Evolutionary conservation across 2,888 invertebrate genomes (phyloP).

Genomic region (Coenonympha glycerion): DNA sequence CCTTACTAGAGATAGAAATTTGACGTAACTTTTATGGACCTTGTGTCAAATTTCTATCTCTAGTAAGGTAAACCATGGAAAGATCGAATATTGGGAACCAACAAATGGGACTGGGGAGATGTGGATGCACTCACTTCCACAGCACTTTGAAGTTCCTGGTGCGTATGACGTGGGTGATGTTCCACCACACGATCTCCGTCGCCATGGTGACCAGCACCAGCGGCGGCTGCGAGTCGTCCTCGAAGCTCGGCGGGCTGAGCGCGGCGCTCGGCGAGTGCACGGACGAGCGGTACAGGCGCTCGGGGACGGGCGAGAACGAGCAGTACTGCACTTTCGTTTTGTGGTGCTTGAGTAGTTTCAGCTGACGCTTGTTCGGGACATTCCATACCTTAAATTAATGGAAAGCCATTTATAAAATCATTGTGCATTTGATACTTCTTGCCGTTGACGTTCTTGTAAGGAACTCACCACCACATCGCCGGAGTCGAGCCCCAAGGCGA

Average conservation of each 20-base stretch:
- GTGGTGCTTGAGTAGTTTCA: constrained; percentile 67
- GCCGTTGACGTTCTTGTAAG: too few species aligned
- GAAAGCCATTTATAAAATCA: neutral
- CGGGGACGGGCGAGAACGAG: constrained; percentile 70
- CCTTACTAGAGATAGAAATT: too few species aligned
- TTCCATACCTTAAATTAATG: constrained; percentile 62
- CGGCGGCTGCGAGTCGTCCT: constrained; percentile 52
- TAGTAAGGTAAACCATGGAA: too few species aligned
- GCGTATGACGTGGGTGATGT: constrained; percentile 56
- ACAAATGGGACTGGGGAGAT: too few species aligned
- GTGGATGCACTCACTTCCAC: constrained; percentile 4
- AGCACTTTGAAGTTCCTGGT: constrained; percentile 28
- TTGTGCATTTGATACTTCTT: too few species aligned
- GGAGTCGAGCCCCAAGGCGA: constrained; percentile 78
- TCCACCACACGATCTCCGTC: constrained; percentile 78
- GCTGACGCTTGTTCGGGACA: constrained; percentile 53
- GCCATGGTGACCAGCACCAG: constrained; percentile 74
- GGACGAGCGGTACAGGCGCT: constrained; percentile 43
- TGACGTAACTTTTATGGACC: too few species aligned
- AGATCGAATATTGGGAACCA: too few species aligned
- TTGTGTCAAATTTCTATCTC: too few species aligned
- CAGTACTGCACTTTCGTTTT: constrained; percentile 70
- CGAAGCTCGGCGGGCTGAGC: constrained; percentile 18
- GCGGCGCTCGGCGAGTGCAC: constrained; percentile 15
- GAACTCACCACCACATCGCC: constrained; percentile 78